These are phyloP conservation scores for Sebastes wilsoni DNA, from an alignment of 2,797 vertebrate genomes.

Conservation along the genomic window DNA sequence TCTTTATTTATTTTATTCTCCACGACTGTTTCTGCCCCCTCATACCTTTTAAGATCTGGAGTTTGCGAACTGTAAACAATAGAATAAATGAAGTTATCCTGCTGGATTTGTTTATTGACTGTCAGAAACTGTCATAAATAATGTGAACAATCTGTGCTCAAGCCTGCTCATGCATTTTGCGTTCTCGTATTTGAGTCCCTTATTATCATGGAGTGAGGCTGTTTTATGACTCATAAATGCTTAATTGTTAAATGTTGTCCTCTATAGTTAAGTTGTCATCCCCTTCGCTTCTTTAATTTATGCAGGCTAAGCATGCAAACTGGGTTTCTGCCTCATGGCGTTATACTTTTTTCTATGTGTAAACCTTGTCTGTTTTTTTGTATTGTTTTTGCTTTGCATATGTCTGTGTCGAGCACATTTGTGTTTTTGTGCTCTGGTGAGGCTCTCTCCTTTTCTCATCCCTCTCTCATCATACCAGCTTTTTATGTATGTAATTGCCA, in stretches of 20 bases:
- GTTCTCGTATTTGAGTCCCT: too few species aligned
- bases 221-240: too few species aligned
- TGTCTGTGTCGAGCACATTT: neutral
- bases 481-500: neutral
- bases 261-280: too few species aligned
- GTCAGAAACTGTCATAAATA: neutral
- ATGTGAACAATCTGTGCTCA: neutral
- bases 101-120: neutral
- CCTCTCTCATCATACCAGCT: neutral
- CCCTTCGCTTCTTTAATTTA: neutral
- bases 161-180: too few species aligned
- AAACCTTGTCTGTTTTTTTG: neutral
- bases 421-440: neutral
- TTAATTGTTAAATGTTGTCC: too few species aligned
- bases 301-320: neutral
- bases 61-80: neutral
- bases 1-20: too few species aligned
- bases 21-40: too few species aligned
- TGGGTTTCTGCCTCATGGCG: neutral
- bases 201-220: too few species aligned
- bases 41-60: neutral
- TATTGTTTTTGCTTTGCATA: neutral
- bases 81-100: neutral
- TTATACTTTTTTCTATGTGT: neutral
- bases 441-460: neutral